These are phyloP conservation scores for Ichneumoninae sp. DNA, from an alignment of 2,888 invertebrate species.

Conservation along the genomic window DNA sequence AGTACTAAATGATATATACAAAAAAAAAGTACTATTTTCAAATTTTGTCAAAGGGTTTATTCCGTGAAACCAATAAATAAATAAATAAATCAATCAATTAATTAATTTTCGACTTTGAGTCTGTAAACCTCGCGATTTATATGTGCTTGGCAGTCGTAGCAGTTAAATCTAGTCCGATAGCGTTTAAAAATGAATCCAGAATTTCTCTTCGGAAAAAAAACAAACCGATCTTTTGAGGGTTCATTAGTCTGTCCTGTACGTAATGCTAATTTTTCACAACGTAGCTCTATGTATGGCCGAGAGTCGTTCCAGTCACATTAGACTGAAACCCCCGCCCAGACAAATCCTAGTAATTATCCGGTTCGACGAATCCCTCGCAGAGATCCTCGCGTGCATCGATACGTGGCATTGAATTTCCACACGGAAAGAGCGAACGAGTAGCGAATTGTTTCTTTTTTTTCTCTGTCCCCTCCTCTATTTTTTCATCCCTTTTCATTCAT, in stretches of 20 bases:
- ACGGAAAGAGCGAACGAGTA: constrained; percentile 3
- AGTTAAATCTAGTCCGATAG: neutral
- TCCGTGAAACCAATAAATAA: neutral
- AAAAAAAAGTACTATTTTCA: no score
- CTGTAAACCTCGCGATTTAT: neutral
- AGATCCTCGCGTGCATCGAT: constrained; percentile 18
- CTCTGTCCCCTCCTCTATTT: neutral
- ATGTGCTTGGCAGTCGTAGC: neutral
- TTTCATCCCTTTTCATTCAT: constrained; percentile 28
- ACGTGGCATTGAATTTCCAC: constrained; percentile 38
- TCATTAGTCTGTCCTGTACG: neutral
- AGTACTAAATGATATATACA: no score
- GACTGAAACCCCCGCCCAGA: constrained; percentile 1
- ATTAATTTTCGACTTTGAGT: neutral
- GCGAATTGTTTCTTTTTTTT: neutral
- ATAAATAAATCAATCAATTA: no score
- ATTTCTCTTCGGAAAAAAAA: neutral
- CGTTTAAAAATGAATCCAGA: neutral
- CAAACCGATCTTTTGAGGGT: neutral
- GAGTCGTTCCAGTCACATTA: constrained; percentile 5
- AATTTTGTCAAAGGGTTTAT: no score
- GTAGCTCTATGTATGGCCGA: neutral
- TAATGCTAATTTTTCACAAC: neutral
- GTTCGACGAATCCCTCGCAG: constrained; percentile 44
- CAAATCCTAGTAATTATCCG: constrained; percentile 60